phyloP scores from a whole-genome alignment of 2,797 vertebrate species.

The Pangasius sanitwongsei region DNA sequence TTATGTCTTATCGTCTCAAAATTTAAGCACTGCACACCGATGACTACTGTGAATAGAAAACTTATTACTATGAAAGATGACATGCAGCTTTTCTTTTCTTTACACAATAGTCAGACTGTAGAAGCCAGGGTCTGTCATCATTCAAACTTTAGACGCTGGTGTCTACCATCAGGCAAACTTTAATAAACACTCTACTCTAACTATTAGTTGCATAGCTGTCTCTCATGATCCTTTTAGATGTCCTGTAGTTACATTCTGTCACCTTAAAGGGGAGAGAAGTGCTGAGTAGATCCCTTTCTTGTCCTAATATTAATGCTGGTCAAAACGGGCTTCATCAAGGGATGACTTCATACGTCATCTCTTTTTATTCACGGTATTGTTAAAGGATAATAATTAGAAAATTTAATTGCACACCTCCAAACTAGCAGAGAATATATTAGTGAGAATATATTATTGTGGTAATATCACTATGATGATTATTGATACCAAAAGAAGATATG shows the following conservation, averaged over 20 bases:
- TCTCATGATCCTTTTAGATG: constrained; percentile 71
- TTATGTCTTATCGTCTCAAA: not conserved
- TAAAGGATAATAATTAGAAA: not conserved
- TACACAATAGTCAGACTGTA: not conserved
- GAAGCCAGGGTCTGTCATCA: not conserved
- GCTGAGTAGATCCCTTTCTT: constrained; percentile 68
- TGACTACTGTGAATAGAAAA: not conserved
- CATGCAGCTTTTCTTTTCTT: not conserved
- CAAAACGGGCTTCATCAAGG: not conserved
- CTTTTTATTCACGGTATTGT: not conserved
- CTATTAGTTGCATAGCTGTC: not conserved
- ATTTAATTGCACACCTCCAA: not conserved
- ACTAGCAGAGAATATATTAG: not conserved
- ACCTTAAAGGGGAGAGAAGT: constrained; percentile 69
- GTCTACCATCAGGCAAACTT: not conserved
- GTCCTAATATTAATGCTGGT: constrained; percentile 50
- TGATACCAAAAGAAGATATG: too few species aligned
- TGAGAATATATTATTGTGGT: not conserved
- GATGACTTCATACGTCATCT: not conserved
- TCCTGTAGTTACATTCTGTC: constrained; percentile 67
- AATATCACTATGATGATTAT: not conserved
- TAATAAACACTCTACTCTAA: not conserved
- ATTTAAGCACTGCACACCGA: not conserved
- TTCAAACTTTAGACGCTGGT: not conserved
- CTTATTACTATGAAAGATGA: not conserved